These are phyloP conservation scores for Talpa occidentalis DNA, from an alignment of 2,113 vertebrate genomes.

Conservation along the genomic window DNA sequence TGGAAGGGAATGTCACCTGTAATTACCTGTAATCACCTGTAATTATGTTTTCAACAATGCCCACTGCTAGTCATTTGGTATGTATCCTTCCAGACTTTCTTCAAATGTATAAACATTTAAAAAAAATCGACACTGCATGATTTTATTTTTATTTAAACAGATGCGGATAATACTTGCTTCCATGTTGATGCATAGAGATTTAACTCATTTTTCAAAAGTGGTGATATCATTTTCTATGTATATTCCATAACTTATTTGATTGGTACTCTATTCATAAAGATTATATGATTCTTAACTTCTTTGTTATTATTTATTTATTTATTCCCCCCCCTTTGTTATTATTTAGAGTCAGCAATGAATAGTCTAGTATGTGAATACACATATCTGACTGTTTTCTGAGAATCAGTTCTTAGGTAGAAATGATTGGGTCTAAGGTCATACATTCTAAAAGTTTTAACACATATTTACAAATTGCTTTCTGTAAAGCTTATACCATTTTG, in stretches of 20 bases:
- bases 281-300: background rate
- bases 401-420: background rate
- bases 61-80: background rate
- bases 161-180: background rate
- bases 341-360: background rate
- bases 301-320: background rate
- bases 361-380: background rate
- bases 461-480: background rate
- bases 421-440: background rate
- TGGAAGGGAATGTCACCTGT: background rate
- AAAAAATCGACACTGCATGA: background rate
- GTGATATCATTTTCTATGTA: background rate
- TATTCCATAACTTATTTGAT: background rate
- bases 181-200: background rate
- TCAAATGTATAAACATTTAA: background rate
- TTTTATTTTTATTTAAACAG: slow-evolving; percentile 41
- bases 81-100: background rate
- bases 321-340: background rate
- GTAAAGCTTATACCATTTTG: background rate
- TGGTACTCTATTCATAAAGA: background rate
- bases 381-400: background rate
- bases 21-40: background rate
- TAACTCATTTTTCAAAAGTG: background rate
- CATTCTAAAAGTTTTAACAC: background rate
- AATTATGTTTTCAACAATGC: background rate